A percentile compares a stretch with the other conserved stretches of the same genome.
phyloP scores from a whole-genome alignment of 2,113 vertebrate species.

The Todiramphus chloris region DNA sequence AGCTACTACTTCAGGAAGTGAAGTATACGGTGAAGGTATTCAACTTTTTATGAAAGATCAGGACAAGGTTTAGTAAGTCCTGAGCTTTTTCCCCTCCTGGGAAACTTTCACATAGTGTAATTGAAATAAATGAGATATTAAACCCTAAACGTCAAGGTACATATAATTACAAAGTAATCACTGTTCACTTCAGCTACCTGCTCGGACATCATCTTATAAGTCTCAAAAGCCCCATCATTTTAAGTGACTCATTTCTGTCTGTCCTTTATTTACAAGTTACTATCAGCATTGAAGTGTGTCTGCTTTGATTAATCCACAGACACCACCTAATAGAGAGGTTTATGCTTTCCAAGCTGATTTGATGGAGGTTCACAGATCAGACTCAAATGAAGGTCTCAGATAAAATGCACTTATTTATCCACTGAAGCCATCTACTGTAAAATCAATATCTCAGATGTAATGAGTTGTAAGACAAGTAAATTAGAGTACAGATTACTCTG shows the following conservation, averaged over 20 bases:
- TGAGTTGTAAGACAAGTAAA: conserved; percentile 78
- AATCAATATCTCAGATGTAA: conserved; percentile 77
- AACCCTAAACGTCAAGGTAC: neutral
- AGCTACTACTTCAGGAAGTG: neutral
- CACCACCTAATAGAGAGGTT: conserved; percentile 29
- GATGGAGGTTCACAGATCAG: conserved; percentile 49
- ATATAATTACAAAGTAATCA: conserved; percentile 29
- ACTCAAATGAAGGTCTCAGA: conserved; percentile 48
- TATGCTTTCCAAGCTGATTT: conserved; percentile 37
- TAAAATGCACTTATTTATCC: conserved; percentile 67
- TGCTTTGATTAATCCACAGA: conserved; percentile 40
- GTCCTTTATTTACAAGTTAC: conserved; percentile 29
- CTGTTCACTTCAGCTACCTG: neutral
- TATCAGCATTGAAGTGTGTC: neutral
- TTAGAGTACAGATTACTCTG: conserved; percentile 72
- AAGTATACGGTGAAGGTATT: neutral
- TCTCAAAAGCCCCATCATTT: neutral
- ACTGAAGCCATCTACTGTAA: conserved; percentile 63
- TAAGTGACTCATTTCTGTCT: neutral
- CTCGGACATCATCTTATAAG: neutral
- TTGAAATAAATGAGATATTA: conserved; percentile 34
- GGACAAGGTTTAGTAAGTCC: neutral
- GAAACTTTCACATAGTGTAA: neutral
- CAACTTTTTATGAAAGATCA: neutral
- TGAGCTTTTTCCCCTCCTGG: neutral